phyloP scores from a whole-genome alignment of 2,888 invertebrate genomes.

The Drosophila multiciliata region DNA sequence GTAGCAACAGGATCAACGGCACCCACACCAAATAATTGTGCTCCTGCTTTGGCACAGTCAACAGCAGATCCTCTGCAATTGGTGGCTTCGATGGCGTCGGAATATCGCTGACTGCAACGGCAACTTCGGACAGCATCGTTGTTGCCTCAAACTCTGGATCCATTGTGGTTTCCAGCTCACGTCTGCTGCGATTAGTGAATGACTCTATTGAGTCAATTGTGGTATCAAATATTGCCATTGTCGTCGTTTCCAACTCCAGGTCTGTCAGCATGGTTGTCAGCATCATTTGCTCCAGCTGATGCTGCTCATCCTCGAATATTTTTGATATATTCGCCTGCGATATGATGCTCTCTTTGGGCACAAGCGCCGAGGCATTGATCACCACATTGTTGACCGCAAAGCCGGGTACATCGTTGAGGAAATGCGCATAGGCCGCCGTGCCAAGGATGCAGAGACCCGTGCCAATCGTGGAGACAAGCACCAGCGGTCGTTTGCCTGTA shows the following conservation, averaged over 20 bases:
- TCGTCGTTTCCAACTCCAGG: slow-evolving; percentile 34
- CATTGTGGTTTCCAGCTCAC: slow-evolving; percentile 52
- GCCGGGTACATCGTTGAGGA: slow-evolving; percentile 83
- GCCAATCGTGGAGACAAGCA: slow-evolving; percentile 89
- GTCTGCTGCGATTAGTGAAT: slow-evolving; percentile 67
- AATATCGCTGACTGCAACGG: not conserved
- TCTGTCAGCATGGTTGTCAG: slow-evolving; percentile 47
- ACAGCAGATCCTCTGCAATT: slow-evolving; percentile 72
- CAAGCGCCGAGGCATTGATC: slow-evolving; percentile 81
- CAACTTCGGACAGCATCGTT: slow-evolving; percentile 39
- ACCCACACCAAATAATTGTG: slow-evolving; percentile 88
- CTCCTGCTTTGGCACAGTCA: slow-evolving; percentile 84
- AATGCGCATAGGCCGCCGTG: slow-evolving; percentile 84
- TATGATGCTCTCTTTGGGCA: slow-evolving; percentile 81
- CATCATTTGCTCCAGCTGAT: slow-evolving; percentile 16
- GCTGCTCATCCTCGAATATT: slow-evolving; percentile 73
- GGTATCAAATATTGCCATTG: slow-evolving; percentile 24
- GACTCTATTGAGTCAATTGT: slow-evolving; percentile 35
- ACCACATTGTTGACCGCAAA: slow-evolving; percentile 84
- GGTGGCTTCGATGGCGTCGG: slow-evolving; percentile 40
- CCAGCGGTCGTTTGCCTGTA: slow-evolving; percentile 90
- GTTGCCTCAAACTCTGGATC: slow-evolving; percentile 42
- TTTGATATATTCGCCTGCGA: slow-evolving; percentile 82
- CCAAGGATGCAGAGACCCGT: slow-evolving; percentile 88
- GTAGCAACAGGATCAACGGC: slow-evolving; percentile 88